These are phyloP conservation scores for Erpetoichthys calabaricus DNA, from an alignment of 2,797 vertebrate species.

Conservation along the genomic window DNA sequence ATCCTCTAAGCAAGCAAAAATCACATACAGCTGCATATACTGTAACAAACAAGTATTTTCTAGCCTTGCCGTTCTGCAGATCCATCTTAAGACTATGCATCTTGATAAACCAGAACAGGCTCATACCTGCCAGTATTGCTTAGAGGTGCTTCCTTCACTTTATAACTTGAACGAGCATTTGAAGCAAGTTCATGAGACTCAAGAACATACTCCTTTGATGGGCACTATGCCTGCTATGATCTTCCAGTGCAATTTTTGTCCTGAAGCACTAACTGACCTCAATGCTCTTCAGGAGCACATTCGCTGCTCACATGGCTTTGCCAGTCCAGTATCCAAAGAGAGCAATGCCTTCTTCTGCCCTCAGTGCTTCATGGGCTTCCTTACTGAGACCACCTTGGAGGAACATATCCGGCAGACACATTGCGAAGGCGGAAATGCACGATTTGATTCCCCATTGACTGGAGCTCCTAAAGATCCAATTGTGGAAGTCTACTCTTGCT, in stretches of 20 bases:
- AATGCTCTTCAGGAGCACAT: slow-evolving; percentile 96
- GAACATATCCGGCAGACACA: slow-evolving; percentile 95
- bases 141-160: slow-evolving; percentile 89
- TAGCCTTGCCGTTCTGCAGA: slow-evolving; percentile 88
- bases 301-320: slow-evolving; percentile 87
- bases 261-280: slow-evolving; percentile 84
- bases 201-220: slow-evolving; percentile 68
- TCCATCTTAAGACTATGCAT: slow-evolving; percentile 95
- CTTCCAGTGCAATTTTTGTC: slow-evolving; percentile 96
- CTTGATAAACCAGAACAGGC: slow-evolving; percentile 94
- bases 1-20: slow-evolving; percentile 77
- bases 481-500: slow-evolving; percentile 95
- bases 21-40: slow-evolving; percentile 92
- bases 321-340: slow-evolving; percentile 84
- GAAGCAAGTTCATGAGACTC: slow-evolving; percentile 86
- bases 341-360: slow-evolving; percentile 98
- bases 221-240: slow-evolving; percentile 76
- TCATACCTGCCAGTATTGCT: slow-evolving; percentile 92
- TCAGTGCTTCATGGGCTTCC: slow-evolving; percentile 97
- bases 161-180: slow-evolving; percentile 94
- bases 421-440: slow-evolving; percentile 82
- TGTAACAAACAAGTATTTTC: slow-evolving; percentile 95
- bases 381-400: slow-evolving; percentile 90
- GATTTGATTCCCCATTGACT: slow-evolving; percentile 86
- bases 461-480: slow-evolving; percentile 91